Evolutionary conservation across 64 coral and sea anemone species (phyloP).

Genomic region (Pachyseris speciosa): DNA sequence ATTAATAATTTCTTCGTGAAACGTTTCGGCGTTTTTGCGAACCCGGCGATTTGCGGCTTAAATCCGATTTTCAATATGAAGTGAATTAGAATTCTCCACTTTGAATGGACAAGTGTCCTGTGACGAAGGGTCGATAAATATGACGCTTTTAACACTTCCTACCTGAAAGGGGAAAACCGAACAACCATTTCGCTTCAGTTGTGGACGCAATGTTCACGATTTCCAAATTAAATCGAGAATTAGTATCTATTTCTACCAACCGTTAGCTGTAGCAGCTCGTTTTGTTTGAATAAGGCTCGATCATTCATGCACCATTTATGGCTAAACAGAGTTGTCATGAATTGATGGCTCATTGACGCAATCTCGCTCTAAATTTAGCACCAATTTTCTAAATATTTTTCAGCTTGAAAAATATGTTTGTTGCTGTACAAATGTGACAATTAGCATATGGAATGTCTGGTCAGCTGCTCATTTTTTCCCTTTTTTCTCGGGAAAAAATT

Average conservation of each 20-base stretch:
- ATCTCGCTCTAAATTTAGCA: neutral
- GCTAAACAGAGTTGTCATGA: neutral
- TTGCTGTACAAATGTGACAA: neutral
- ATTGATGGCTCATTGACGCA: neutral
- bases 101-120: no score
- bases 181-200: neutral
- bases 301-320: neutral
- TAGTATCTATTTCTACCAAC: neutral
- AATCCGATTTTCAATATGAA: neutral
- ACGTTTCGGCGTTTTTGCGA: neutral
- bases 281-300: neutral
- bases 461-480: no score
- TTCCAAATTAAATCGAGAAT: neutral
- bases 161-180: conserved; percentile 13
- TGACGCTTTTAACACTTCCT: neutral
- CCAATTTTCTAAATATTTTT: neutral
- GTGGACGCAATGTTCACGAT: neutral
- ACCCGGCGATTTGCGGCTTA: no score
- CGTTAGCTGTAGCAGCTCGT: neutral
- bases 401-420: neutral
- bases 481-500: no score
- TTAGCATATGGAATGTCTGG: neutral
- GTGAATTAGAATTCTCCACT: neutral
- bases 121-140: no score
- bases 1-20: neutral